Evolutionary conservation across 2,888 invertebrate species (phyloP).

Genomic region (Drosophila monieri): DNA sequence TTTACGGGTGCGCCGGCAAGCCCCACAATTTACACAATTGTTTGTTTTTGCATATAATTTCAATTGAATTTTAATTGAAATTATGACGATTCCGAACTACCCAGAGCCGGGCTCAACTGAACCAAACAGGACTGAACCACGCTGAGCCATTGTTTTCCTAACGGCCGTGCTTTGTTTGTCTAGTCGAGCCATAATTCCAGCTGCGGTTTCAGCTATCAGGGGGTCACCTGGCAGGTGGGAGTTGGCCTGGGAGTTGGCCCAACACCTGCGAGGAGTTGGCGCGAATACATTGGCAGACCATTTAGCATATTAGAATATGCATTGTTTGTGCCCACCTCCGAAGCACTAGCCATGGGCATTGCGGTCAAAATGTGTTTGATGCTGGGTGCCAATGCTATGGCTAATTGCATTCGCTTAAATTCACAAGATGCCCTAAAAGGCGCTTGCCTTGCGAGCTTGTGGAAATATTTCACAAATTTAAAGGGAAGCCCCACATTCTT

Average conservation of each 20-base stretch:
- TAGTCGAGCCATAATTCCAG: slow-evolving; percentile 32
- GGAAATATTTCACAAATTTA: slow-evolving; percentile 13
- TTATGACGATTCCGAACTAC: slow-evolving; percentile 55
- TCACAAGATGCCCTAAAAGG: not conserved
- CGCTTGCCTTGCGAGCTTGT: not conserved
- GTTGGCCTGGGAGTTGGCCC: slow-evolving; percentile 15
- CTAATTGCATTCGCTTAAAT: slow-evolving; percentile 18
- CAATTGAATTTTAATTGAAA: slow-evolving; percentile 76
- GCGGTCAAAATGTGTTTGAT: slow-evolving; percentile 3
- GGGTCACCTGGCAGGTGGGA: not conserved
- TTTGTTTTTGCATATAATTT: slow-evolving; percentile 70
- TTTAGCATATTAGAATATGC: slow-evolving; percentile 49
- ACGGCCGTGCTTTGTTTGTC: slow-evolving; percentile 49
- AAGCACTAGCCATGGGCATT: slow-evolving; percentile 16
- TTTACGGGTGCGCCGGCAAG: slow-evolving; percentile 36
- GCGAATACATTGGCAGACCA: slow-evolving; percentile 33
- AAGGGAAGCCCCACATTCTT: slow-evolving; percentile 7
- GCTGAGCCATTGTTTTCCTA: slow-evolving; percentile 42
- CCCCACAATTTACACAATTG: slow-evolving; percentile 59
- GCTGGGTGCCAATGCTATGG: not conserved
- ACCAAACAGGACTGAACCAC: slow-evolving; percentile 41
- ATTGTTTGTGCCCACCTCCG: slow-evolving; percentile 50
- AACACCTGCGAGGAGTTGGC: not conserved
- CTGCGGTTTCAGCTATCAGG: slow-evolving; percentile 14
- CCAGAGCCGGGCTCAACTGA: slow-evolving; percentile 38